Base-by-base conservation (phyloP, 2,888 invertebrate species). In the Diaprepes abbreviatus region DNA sequence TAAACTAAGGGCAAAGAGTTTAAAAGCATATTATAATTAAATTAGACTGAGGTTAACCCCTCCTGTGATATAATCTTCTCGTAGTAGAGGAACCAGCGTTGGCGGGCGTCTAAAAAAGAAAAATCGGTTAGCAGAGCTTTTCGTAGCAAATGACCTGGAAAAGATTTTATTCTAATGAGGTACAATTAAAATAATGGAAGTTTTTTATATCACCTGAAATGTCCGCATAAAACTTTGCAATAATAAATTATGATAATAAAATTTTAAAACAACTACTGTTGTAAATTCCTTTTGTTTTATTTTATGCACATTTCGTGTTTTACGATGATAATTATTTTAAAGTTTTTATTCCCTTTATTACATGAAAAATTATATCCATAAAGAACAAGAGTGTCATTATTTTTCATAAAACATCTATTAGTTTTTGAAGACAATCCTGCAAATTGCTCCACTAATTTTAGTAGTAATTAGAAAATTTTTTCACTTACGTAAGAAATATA, bases 61-160 rank as follows among this genome's bases (percentile, higher is more conserved):
- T 67, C 90, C 89, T 54, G 89, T 86, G 74, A 90, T 87, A 81
- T 89, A 89, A 76, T 91, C 90, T 77, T 90, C 90, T 74, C 90
- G 85, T 81, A 91, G 86, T 76, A 90, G 86, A 73, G 90, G 90
- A 78, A 90, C 87, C 75, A 91, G 85, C 66, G 86, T 85, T 78
- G 89, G 85, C 76, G 89, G 83, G 83, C 89, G 89, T 83, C 90
- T 90, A 89, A 17, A 88, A 87, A 28, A 48, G 24, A 28, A 50
- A 50, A 50, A 50, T 16, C 1, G 12, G 28, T 50, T 28, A 50
- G 16, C 14, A 28, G 1, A 43, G 40, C 40, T 28, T 50, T 50
- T 50, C 24, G n/a, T 28, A 16, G 12, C 28, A 28, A 50, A 21
- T 28, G 28, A 28, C 28, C 28, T 14, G 6, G 28, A 48, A 28